Evolutionary conservation across 2,888 invertebrate species (phyloP).

Genomic region (Scelioninae gen. 1): DNA sequence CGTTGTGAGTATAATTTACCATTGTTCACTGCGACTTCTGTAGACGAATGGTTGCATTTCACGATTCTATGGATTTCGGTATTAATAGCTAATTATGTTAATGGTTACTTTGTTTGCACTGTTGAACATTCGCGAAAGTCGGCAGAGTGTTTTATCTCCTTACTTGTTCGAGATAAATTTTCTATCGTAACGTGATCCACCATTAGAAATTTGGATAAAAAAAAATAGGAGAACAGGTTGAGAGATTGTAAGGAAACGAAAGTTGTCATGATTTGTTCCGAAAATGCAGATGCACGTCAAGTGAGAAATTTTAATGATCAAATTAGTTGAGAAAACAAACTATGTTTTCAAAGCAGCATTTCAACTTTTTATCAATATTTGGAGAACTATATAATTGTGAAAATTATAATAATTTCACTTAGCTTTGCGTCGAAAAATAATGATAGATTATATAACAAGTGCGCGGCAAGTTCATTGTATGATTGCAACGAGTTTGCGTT

Average conservation of each 20-base stretch:
- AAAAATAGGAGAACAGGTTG: neutral
- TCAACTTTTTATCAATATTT: too few relatives aligned
- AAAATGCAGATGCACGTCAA: neutral
- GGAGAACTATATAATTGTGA: too few relatives aligned
- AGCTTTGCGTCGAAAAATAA: too few relatives aligned
- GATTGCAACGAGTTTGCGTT: too few relatives aligned
- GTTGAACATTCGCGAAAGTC: neutral
- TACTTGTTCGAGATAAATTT: conserved; percentile 19
- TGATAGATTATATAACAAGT: too few relatives aligned
- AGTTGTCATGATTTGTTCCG: neutral
- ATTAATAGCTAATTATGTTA: conserved; percentile 49
- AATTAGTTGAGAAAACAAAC: neutral
- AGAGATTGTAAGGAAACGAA: neutral
- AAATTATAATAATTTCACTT: too few relatives aligned
- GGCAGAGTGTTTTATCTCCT: conserved; percentile 22
- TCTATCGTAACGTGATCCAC: conserved; percentile 16
- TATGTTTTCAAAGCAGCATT: too few relatives aligned
- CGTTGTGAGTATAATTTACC: conserved; percentile 10
- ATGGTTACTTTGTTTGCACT: conserved; percentile 38
- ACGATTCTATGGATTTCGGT: conserved; percentile 18
- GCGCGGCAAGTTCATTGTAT: too few relatives aligned
- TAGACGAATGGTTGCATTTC: conserved; percentile 21
- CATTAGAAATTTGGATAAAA: conserved; percentile 20
- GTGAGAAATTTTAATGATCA: neutral
- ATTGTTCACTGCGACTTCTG: conserved; percentile 14